A percentile compares a stretch with the other conserved stretches of the same genome.
Evolutionary conservation across 2,888 invertebrate genomes (phyloP).

Genomic region (Amphimallon solstitiale): DNA sequence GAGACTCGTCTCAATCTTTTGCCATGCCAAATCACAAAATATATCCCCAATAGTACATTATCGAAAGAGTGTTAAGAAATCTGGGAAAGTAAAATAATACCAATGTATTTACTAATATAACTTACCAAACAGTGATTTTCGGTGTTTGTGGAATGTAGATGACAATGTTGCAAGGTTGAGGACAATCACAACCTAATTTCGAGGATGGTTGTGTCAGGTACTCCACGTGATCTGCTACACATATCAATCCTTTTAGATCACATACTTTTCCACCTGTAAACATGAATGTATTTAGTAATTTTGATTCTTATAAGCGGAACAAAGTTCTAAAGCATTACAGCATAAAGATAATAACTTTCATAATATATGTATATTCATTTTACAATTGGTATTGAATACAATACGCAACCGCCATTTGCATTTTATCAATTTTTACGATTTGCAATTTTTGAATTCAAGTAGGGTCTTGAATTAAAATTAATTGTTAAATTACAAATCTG

Average conservation of each 20-base stretch:
- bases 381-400: background rate
- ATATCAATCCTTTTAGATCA: slow-evolving; percentile 66
- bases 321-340: too few species aligned
- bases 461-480: too few species aligned
- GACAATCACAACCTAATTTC: slow-evolving; percentile 61
- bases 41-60: too few species aligned
- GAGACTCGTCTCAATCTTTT: too few species aligned
- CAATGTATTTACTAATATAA: background rate
- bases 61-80: too few species aligned
- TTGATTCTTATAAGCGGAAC: background rate
- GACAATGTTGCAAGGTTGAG: slow-evolving; percentile 63
- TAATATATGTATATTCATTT: background rate
- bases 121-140: slow-evolving; percentile 61
- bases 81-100: too few species aligned
- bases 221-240: slow-evolving; percentile 61
- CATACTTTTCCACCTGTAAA: slow-evolving; percentile 62
- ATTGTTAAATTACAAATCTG: too few species aligned
- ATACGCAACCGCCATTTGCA: background rate
- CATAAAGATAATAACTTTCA: too few species aligned
- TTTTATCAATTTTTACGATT: too few species aligned
- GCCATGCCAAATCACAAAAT: too few species aligned
- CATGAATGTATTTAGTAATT: background rate
- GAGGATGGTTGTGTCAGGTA: slow-evolving; percentile 59
- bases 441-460: too few species aligned
- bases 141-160: slow-evolving; percentile 60